Evolutionary conservation across 2,888 invertebrate genomes (phyloP), one percentile per base, ranked within the genome.

Genomic region (Elmis aenea): DNA sequence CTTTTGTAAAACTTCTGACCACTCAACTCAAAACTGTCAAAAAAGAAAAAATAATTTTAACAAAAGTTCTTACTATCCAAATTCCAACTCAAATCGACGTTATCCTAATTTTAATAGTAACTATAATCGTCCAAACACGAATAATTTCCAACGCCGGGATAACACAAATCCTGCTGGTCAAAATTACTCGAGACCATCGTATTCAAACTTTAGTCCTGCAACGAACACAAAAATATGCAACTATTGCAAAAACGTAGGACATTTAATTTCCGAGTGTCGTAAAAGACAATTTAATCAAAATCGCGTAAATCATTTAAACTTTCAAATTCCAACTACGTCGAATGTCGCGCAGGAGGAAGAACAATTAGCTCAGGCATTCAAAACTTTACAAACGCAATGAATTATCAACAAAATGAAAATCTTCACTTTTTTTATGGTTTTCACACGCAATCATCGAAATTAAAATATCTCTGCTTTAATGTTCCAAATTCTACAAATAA

Each of bases 241-340:
- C 14, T 42, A 38, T 14, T 42, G 42, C 10, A 38, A 38, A 26
- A 42, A 26, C 12, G 26, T 29, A 9, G 38, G 42, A 1, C 38
- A 42, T 26, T 3, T 4, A 2, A 34, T 38, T 23, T 10, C 20
- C 5, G 33, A 42, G 14, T 38, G 42, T 16, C 18, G 18, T 9
- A 28, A 35, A 15, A 3, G 21, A 11, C 29, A 29, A 9, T 29
- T n/a, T 13, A 26, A 14, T 2, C n/a, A 26, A 14, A 13, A 2
- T 8, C 25, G 14, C n/a, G 14, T 13, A 2, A 13, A 35, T 13
- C 35, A 35, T 35, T 35, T 35, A 35, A 30, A 30, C 29, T 22
- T 10, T 2, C n/a, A 28, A 6, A 8, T 2, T n/a, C 21, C 29
- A 14, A 22, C 15, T 28, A 16, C 21, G 16, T 23, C 18, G 22